Base-by-base conservation (phyloP, 1,140 invertebrate genomes). In the Drosophila ficusphila region DNA sequence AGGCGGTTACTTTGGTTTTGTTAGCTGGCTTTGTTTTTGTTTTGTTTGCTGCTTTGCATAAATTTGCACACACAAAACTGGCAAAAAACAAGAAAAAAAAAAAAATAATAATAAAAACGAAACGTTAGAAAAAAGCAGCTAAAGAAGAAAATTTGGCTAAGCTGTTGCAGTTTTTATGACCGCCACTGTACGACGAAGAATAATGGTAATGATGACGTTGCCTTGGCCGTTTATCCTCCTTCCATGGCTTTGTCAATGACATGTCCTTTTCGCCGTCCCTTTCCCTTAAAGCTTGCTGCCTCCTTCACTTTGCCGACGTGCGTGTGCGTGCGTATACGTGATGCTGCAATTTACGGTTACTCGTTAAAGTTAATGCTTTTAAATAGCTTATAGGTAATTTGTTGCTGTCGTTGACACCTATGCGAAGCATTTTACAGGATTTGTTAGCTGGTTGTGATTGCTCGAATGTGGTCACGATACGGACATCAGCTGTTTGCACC, bases 341-440 rank as follows among this genome's bases (percentile, higher is more conserved):
- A 76, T 81, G 71, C 67, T 81, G 79, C 78, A 82, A 38, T 82
- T 82, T 68, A 73, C 47, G 47, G 73, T 83, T 69, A 83, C 79
- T 77, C 78, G 69, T 74, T 74, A 74, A 52, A 73, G 70, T 74
- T 65, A 75, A 75, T 75, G 70, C 71, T 65, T 74, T 74, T 74
- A 74, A 74, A 74, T 74, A 65, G 71, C 60, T 74, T 75, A 75
- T 75, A 75, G 72, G 71, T 74, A 74, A 74, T 74, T 73, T 73
- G 49, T 57, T 74, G 70, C 52, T 74, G 71, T 74, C 49, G 70
- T 75, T 75, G 70, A 74, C 70, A 74, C 71, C 71, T 74, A 74
- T 54, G 51, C 49, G 25, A 27, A 54, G 34, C 70, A 65, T 74
- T 74, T 74, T 57, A 83, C 75, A 74, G 83, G 79, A 77, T 74